Evolutionary conservation across 2,797 vertebrate species (phyloP).

Genomic region (Amphiprion clarkii): DNA sequence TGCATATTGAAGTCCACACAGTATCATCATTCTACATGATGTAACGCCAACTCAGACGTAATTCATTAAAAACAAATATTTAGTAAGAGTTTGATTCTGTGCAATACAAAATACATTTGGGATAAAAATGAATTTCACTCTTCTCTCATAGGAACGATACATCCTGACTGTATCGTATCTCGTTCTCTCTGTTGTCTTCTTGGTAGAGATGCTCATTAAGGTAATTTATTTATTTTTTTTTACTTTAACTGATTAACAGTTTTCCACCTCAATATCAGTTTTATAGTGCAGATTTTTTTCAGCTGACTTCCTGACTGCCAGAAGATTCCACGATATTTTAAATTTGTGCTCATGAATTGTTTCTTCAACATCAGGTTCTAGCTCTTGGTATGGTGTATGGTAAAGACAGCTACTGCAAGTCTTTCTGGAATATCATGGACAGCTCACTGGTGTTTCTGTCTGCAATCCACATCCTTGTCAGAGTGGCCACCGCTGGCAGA

Average conservation of each 20-base stretch:
- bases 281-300: not conserved
- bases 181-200: constrained; percentile 90
- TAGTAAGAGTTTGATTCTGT: too few species aligned
- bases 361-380: constrained; percentile 82
- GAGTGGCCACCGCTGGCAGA: constrained; percentile 82
- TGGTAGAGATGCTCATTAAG: constrained; percentile 93
- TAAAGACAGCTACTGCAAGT: constrained; percentile 87
- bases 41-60: too few species aligned
- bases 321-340: not conserved
- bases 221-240: constrained; percentile 74
- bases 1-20: not conserved
- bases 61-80: not conserved
- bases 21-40: too few species aligned
- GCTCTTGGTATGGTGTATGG: constrained; percentile 90
- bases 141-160: constrained; percentile 84
- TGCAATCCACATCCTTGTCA: constrained; percentile 88
- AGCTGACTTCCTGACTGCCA: not conserved
- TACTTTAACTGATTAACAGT: too few species aligned
- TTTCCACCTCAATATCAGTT: too few species aligned
- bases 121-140: not conserved
- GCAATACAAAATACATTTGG: not conserved
- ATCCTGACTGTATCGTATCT: constrained; percentile 89
- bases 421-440: constrained; percentile 92
- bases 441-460: constrained; percentile 90
- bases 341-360: not conserved